These are phyloP conservation scores for Oreocharis arfaki DNA, from an alignment of 2,113 vertebrate species.

Conservation along the genomic window DNA sequence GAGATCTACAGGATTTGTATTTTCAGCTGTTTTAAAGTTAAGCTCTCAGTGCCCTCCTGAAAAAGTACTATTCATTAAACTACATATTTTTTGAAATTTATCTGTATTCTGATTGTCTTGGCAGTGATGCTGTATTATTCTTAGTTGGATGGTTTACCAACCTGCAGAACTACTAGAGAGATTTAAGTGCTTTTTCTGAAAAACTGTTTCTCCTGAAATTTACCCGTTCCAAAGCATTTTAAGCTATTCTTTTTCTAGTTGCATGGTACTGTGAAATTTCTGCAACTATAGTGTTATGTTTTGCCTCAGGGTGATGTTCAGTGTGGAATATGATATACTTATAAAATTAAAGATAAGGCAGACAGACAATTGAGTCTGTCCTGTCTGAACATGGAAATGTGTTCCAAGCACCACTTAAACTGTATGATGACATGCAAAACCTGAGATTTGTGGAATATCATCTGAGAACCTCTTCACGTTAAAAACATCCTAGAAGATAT, in stretches of 20 bases:
- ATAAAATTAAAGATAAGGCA: neutral
- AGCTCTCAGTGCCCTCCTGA: neutral
- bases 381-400: neutral
- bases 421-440: neutral
- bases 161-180: neutral
- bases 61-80: neutral
- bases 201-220: neutral
- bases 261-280: neutral
- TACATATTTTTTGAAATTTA: neutral
- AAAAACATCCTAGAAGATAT: neutral
- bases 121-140: neutral
- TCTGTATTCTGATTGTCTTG: neutral
- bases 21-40: neutral
- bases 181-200: neutral
- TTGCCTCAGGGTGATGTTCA: neutral
- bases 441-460: neutral
- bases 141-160: neutral
- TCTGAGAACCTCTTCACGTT: neutral
- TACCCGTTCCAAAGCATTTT: neutral
- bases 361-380: neutral
- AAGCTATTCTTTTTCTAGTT: neutral
- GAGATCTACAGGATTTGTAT: neutral
- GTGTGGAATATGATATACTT: neutral
- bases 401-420: neutral
- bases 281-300: neutral